Percentiles rank a stretch among this genome's conserved stretches.
Conservation (phyloP, 2,888 invertebrate genomes). For the Crematogaster levior region DNA sequence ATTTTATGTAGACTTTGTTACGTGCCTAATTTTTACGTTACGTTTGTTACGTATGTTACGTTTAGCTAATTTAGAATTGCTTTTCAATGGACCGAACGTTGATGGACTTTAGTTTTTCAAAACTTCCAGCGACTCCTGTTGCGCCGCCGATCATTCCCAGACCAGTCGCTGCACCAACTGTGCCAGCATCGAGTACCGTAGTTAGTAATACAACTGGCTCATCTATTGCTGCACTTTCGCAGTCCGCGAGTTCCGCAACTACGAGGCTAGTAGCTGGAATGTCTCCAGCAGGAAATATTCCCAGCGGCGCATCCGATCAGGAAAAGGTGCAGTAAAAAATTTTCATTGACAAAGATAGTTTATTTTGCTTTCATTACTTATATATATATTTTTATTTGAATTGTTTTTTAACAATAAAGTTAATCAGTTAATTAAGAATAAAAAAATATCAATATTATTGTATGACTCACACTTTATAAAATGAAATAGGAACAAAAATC, state of each 20-base stretch:
- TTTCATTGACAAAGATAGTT: neutral
- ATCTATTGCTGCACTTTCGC: conserved; percentile 76
- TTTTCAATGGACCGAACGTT: neutral
- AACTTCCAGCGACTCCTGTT: conserved; percentile 73
- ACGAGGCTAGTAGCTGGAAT: conserved; percentile 88
- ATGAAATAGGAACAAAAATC: neutral
- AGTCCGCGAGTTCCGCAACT: conserved; percentile 87
- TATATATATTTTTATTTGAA: neutral
- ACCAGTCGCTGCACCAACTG: conserved; percentile 80
- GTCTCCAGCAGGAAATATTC: conserved; percentile 87
- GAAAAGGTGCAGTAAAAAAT: conserved; percentile 90
- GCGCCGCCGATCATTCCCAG: conserved; percentile 79
- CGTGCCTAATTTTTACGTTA: neutral
- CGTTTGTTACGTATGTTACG: no score
- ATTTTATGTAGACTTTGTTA: neutral
- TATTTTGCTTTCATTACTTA: neutral
- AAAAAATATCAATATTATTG: no score
- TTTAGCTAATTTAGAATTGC: no score
- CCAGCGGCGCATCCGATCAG: conserved; percentile 95
- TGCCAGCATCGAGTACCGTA: conserved; percentile 74
- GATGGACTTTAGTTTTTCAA: neutral
- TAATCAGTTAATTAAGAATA: no score
- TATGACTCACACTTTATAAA: neutral
- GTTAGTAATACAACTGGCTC: conserved; percentile 72
- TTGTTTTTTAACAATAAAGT: neutral